These are phyloP conservation scores for Dipodomys stephensi DNA, from an alignment of 2,113 vertebrate genomes.

Conservation along the genomic window DNA sequence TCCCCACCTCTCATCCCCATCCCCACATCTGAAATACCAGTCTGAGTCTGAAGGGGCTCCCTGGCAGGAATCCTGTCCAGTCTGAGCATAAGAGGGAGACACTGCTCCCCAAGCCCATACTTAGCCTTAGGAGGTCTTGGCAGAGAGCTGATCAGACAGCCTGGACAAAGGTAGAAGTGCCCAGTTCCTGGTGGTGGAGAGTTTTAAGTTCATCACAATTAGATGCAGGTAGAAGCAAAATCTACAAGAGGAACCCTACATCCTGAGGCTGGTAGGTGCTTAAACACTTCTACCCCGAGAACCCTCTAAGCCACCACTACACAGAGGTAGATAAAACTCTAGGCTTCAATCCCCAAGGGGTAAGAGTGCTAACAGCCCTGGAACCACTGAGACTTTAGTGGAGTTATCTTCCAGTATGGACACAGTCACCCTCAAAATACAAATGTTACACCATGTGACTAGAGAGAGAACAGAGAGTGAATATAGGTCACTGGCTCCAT, in stretches of 20 bases:
- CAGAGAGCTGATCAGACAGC: background rate
- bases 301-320: background rate
- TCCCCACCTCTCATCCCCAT: no score
- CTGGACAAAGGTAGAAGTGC: background rate
- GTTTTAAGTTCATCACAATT: background rate
- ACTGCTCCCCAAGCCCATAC: background rate
- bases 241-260: background rate
- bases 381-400: background rate
- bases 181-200: background rate
- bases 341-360: background rate
- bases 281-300: background rate
- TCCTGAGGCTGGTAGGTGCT: background rate
- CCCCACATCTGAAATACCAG: background rate
- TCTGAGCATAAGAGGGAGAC: background rate
- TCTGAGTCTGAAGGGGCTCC: background rate
- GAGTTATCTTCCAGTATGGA: background rate
- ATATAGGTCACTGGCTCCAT: background rate
- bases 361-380: background rate
- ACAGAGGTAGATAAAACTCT: background rate
- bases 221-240: background rate
- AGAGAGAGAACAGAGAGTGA: background rate
- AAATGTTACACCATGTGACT: background rate
- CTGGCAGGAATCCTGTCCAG: background rate
- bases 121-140: background rate
- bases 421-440: background rate